A percentile compares a stretch with the other conserved stretches of the same genome.
These are phyloP conservation scores for Carapus acus DNA, from an alignment of 2,797 vertebrate species.

Conservation along the genomic window DNA sequence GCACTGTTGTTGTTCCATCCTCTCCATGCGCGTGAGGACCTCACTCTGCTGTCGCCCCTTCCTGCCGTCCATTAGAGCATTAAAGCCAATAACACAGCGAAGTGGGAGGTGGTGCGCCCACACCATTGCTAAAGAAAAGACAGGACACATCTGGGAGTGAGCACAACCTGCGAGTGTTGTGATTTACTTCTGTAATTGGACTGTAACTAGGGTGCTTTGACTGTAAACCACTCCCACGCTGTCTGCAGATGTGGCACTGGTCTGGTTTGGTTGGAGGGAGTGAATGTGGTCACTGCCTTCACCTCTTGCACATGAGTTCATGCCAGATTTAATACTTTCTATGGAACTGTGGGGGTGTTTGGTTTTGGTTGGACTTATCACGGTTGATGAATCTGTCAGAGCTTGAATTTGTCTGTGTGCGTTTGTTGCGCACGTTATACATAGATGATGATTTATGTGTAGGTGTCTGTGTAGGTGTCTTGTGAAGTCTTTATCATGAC, in stretches of 20 bases:
- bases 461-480: no score
- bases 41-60: slow-evolving; percentile 41
- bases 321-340: slow-evolving; percentile 26
- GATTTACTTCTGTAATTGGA: slow-evolving; percentile 68
- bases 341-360: slow-evolving; percentile 25
- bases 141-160: slow-evolving; percentile 58
- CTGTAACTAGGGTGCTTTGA: slow-evolving; percentile 60
- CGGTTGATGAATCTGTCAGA: slow-evolving; percentile 11
- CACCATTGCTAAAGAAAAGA: slow-evolving; percentile 59
- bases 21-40: slow-evolving; percentile 32
- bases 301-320: slow-evolving; percentile 14
- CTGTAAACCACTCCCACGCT: slow-evolving; percentile 67
- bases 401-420: slow-evolving; percentile 2
- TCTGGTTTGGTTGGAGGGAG: slow-evolving; percentile 34
- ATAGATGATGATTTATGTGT: background rate
- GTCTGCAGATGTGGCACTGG: slow-evolving; percentile 65
- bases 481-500: no score
- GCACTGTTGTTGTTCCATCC: slow-evolving; percentile 17
- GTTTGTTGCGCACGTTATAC: no score
- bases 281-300: no score
- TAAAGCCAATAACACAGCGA: slow-evolving; percentile 43
- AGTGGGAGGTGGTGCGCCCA: slow-evolving; percentile 55
- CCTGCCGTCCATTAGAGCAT: slow-evolving; percentile 37
- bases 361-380: slow-evolving; percentile 7
- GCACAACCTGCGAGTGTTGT: slow-evolving; percentile 53